Evolutionary conservation across 2,888 invertebrate species (phyloP), one percentile per base, ranked within the genome.

Genomic region (Elegia similella): DNA sequence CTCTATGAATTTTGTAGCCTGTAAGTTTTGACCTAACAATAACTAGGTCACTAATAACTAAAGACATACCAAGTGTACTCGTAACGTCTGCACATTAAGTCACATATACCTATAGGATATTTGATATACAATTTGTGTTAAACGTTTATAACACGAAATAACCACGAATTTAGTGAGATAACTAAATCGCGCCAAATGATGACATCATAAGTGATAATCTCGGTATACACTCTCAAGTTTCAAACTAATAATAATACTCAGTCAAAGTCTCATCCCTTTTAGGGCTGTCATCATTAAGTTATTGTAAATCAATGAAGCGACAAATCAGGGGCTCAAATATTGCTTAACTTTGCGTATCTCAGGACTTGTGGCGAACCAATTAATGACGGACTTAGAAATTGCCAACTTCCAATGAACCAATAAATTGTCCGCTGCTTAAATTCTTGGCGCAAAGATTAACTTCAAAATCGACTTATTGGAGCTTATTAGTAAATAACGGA

Each of bases 321-420:
- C 78, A 79, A 84, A 84, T 80, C 76, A 75, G 76, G 69, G 74
- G 67, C 68, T 76, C 76, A 75, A 81, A 82, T 83, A 80, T 81
- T 80, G 68, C 67, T 71, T 75, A 84, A 84, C 76, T 83, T 79
- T 64, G 63, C 60, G 67, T 64, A 70, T 63, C 62, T 59, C 63
- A 71, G 68, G 65, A 68, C 73, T 76, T 75, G 75, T 63, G 76
- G 76, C 60, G 73, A 76, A 78, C 66, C 73, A 81, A 86, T 83
- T 85, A 82, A 84, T 81, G 77, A 78, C 65, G 69, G 76, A 80
- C 83, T 85, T 77, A 76, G 75, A 76, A 83, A 78, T 78, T 80
- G 65, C 71, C 58, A 80, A 83, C 74, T 84, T 80, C 65, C 69
- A 69, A 68, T 67, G 73, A 79, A 76, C 73, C 78, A 74, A 80